These are phyloP conservation scores for Poicephalus gulielmi DNA, from an alignment of 2,113 vertebrate genomes.

Conservation along the genomic window DNA sequence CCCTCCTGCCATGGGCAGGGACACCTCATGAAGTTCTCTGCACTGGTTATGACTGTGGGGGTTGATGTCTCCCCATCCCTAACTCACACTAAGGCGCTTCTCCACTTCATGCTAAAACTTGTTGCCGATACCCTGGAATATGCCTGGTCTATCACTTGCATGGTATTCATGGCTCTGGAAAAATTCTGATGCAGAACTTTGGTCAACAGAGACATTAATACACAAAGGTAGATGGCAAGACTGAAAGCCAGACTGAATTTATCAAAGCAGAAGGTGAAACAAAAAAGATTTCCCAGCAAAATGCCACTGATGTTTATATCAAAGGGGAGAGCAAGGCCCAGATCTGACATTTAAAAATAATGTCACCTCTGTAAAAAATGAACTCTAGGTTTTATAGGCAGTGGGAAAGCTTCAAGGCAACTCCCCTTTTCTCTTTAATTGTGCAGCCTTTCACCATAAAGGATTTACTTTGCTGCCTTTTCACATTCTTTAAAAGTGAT, in stretches of 20 bases:
- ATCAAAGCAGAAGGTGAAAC: constrained; percentile 4
- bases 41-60: neutral
- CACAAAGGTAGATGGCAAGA: neutral
- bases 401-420: neutral
- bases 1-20: neutral
- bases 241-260: neutral
- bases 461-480: neutral
- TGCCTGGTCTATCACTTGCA: neutral
- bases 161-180: neutral
- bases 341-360: constrained; percentile 61
- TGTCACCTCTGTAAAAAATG: neutral
- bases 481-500: neutral
- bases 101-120: neutral
- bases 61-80: fast-evolving
- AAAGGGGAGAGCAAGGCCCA: neutral
- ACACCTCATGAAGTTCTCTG: neutral
- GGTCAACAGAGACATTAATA: neutral
- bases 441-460: constrained; percentile 9
- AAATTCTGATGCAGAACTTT: neutral
- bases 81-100: neutral
- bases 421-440: neutral
- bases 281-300: constrained; percentile 29
- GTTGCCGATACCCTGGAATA: neutral
- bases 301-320: constrained; percentile 39
- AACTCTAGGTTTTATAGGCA: neutral